phyloP scores from a whole-genome alignment of 2,797 vertebrate genomes.

The Ctenochaetus hawaiiensis region DNA sequence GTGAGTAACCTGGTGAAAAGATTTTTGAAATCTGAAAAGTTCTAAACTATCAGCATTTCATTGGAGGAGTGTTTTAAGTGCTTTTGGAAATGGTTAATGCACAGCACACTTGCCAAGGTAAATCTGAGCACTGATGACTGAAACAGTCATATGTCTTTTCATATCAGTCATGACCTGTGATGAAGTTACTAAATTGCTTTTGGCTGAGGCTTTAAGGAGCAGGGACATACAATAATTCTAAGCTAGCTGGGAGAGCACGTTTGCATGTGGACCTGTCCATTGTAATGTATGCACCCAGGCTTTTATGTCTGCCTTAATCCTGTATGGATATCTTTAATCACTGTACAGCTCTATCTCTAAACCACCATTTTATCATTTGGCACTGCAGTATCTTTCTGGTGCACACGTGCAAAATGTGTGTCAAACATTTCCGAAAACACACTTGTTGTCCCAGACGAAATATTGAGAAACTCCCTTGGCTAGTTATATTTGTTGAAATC shows the following conservation, averaged over 20 bases:
- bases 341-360: conserved; percentile 2
- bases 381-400: neutral
- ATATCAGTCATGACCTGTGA: conserved; percentile 40
- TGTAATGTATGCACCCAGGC: conserved; percentile 2
- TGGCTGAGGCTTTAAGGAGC: conserved; percentile 31
- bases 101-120: conserved; percentile 60
- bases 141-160: conserved; percentile 65
- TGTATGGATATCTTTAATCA: conserved; percentile 16
- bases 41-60: conserved; percentile 39
- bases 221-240: conserved; percentile 15
- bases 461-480: conserved; percentile 30
- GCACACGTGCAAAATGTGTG: conserved; percentile 36
- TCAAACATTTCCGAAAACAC: conserved; percentile 44
- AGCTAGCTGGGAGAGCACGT: neutral
- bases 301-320: conserved; percentile 1
- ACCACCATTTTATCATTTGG: conserved; percentile 31
- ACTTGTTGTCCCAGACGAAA: conserved; percentile 38
- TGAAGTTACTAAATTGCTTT: conserved; percentile 56
- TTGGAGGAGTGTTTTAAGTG: conserved; percentile 48
- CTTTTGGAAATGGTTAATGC: conserved; percentile 52
- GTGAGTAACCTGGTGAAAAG: conserved; percentile 59
- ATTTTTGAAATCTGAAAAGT: conserved; percentile 47
- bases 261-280: conserved; percentile 17
- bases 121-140: conserved; percentile 59
- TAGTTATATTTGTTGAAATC: conserved; percentile 7